These are phyloP conservation scores for Chromoteleia sp. DNA, from an alignment of 2,888 invertebrate species.

Conservation along the genomic window DNA sequence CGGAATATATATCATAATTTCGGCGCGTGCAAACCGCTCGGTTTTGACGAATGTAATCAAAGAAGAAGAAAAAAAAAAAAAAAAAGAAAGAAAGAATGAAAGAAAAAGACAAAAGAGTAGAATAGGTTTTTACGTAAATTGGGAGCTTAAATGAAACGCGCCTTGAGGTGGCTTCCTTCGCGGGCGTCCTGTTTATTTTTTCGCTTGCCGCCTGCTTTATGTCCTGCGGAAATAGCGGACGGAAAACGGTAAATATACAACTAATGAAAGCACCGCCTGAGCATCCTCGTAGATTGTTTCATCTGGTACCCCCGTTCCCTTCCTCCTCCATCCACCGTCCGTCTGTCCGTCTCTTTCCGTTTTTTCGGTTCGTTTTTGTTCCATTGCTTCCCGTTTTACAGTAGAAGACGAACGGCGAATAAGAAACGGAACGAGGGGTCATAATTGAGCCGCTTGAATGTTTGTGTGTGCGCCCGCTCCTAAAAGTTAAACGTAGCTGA, in stretches of 20 bases:
- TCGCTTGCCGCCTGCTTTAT: slow-evolving; percentile 79
- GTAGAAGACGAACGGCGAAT: slow-evolving; percentile 47
- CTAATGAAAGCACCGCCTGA: slow-evolving; percentile 71
- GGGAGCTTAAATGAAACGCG: not conserved
- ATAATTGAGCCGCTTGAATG: slow-evolving; percentile 50
- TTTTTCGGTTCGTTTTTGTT: slow-evolving; percentile 30
- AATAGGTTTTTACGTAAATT: slow-evolving; percentile 17
- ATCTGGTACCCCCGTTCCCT: slow-evolving; percentile 18
- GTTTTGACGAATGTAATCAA: too few species aligned
- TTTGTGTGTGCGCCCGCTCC: slow-evolving; percentile 46
- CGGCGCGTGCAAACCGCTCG: too few species aligned
- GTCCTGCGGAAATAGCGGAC: slow-evolving; percentile 78
- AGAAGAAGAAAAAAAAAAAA: too few species aligned
- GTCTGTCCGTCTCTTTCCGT: slow-evolving; percentile 22
- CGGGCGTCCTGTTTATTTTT: slow-evolving; percentile 81
- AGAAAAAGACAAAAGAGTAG: too few species aligned
- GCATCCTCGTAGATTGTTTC: slow-evolving; percentile 68
- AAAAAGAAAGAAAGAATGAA: too few species aligned
- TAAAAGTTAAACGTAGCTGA: slow-evolving; percentile 38
- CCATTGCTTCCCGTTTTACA: slow-evolving; percentile 40
- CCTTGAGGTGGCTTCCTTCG: slow-evolving; percentile 81
- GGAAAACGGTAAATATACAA: slow-evolving; percentile 79
- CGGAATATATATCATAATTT: too few species aligned
- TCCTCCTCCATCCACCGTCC: slow-evolving; percentile 14
- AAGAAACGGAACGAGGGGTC: slow-evolving; percentile 37